Evolutionary conservation across 2,113 vertebrate species (phyloP).

Genomic region (Trematocara unimaculatum): DNA sequence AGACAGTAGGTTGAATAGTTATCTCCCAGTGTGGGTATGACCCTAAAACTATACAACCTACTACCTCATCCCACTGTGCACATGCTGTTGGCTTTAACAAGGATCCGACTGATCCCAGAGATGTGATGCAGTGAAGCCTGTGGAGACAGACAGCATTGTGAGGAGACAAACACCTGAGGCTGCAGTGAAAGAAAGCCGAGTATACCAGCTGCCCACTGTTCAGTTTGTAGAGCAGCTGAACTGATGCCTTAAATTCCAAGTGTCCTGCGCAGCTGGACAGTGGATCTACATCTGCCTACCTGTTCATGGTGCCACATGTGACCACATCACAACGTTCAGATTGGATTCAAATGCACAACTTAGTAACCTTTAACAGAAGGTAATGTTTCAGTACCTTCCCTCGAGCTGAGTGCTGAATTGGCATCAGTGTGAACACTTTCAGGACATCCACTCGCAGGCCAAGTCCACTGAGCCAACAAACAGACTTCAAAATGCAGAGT

Average conservation of each 20-base stretch:
- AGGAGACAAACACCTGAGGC: background rate
- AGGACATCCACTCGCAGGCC: background rate
- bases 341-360: background rate
- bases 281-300: too few relatives aligned
- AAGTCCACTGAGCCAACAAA: background rate
- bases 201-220: background rate
- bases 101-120: background rate
- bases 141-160: background rate
- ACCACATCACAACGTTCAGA: background rate
- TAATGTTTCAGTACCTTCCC: background rate
- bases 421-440: background rate
- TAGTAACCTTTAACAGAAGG: background rate
- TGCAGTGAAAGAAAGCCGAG: background rate
- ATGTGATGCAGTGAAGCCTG: background rate
- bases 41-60: conserved; percentile 99
- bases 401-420: background rate
- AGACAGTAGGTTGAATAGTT: conserved; percentile 99
- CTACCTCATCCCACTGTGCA: conserved; percentile 94
- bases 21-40: conserved; percentile 99
- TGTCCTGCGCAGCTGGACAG: background rate
- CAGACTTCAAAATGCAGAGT: background rate
- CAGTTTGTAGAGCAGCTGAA: background rate
- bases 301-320: background rate
- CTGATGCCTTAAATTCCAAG: background rate
- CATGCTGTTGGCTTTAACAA: background rate